Conservation (phyloP, 1,140 invertebrate species). For the Sitodiplosis mosellana region DNA sequence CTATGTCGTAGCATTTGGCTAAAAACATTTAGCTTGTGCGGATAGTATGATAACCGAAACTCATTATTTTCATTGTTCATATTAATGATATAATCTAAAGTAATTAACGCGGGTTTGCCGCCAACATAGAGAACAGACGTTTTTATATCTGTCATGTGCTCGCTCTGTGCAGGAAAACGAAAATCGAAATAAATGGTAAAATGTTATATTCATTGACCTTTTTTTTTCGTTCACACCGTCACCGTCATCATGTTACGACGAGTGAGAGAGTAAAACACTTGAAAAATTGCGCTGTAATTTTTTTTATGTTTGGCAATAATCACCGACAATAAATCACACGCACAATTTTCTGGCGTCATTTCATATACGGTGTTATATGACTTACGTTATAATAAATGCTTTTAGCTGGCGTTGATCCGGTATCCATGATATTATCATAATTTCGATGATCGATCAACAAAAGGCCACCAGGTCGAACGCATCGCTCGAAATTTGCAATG, state of each 20-base stretch:
- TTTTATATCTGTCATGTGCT: slow-evolving; percentile 59
- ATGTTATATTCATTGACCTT: background rate
- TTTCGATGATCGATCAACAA: slow-evolving; percentile 75
- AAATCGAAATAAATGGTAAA: background rate
- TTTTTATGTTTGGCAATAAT: slow-evolving; percentile 5
- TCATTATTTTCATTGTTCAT: slow-evolving; percentile 37
- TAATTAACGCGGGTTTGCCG: slow-evolving; percentile 51
- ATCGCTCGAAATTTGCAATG: slow-evolving; percentile 55
- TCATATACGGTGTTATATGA: too few species aligned
- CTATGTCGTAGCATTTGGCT: slow-evolving; percentile 45
- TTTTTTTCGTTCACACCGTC: slow-evolving; percentile 5
- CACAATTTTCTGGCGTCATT: background rate
- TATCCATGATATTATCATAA: slow-evolving; percentile 61
- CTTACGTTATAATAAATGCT: slow-evolving; percentile 79
- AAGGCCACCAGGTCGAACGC: slow-evolving; percentile 67
- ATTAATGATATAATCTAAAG: slow-evolving; percentile 58
- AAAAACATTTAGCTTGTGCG: slow-evolving; percentile 54
- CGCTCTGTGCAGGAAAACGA: slow-evolving; percentile 34
- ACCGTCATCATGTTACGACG: slow-evolving; percentile 10
- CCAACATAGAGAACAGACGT: slow-evolving; percentile 61
- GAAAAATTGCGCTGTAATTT: too few species aligned
- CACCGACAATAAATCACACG: slow-evolving; percentile 1
- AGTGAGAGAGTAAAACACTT: too few species aligned
- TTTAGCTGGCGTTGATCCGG: slow-evolving; percentile 51
- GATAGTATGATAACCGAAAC: slow-evolving; percentile 73